A percentile compares a stretch with the other conserved stretches of the same genome.
phyloP scores from a whole-genome alignment of 2,888 invertebrate species.

The Coremacera marginata region DNA sequence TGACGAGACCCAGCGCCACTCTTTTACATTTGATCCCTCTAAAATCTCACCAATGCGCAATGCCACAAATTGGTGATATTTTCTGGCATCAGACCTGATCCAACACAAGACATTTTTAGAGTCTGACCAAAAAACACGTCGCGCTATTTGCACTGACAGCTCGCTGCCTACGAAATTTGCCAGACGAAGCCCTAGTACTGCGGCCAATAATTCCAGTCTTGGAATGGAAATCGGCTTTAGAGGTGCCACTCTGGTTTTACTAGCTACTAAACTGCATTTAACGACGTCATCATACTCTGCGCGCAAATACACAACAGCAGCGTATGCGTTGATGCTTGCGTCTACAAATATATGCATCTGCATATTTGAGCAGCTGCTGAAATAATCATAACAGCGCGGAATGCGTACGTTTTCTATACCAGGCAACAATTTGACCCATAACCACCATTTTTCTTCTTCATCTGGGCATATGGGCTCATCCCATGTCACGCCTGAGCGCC shows the following conservation, averaged over 20 bases:
- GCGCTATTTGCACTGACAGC: conserved; percentile 21
- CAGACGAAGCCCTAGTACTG: conserved; percentile 10
- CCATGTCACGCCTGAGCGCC: conserved; percentile 16
- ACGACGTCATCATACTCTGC: background rate
- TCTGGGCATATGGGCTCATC: conserved; percentile 24
- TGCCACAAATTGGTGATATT: conserved; percentile 15
- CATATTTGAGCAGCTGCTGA: background rate
- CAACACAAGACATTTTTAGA: conserved; percentile 28
- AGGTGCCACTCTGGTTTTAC: conserved; percentile 32
- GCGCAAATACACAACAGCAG: background rate
- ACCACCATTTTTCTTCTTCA: conserved; percentile 20
- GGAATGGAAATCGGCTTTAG: background rate
- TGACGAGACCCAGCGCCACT: background rate
- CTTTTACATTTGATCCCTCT: too few species aligned
- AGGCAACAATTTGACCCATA: conserved; percentile 7
- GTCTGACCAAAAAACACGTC: conserved; percentile 40
- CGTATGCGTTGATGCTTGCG: too few species aligned
- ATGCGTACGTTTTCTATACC: conserved; percentile 14
- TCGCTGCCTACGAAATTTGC: conserved; percentile 19
- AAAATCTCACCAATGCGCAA: too few species aligned
- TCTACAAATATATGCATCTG: too few species aligned
- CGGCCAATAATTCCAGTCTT: conserved; percentile 15
- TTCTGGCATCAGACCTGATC: conserved; percentile 21
- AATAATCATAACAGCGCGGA: conserved; percentile 16
- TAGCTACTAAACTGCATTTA: conserved; percentile 16